Conservation (phyloP, 2,888 invertebrate species). For the Eremobia ochroleuca region DNA sequence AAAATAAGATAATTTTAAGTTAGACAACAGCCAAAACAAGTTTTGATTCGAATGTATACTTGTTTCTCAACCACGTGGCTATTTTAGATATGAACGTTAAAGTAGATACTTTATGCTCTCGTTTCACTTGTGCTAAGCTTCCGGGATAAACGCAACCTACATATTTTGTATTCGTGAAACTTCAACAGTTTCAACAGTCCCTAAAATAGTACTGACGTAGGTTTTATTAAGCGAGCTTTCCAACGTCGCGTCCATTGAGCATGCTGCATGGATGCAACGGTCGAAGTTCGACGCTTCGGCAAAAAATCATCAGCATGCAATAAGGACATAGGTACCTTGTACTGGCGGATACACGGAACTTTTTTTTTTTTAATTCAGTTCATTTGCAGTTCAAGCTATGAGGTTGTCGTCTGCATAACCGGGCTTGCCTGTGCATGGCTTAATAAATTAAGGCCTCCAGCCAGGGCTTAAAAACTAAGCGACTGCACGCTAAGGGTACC, state of each 20-base stretch:
- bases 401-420: no score
- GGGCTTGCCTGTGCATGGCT: no score
- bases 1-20: constrained; percentile 10
- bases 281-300: not conserved
- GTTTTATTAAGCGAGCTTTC: constrained; percentile 6
- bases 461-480: no score
- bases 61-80: constrained; percentile 43
- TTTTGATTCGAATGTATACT: constrained; percentile 16
- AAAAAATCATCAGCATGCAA: constrained; percentile 2
- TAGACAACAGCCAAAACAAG: constrained; percentile 19
- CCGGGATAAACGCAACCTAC: constrained; percentile 63
- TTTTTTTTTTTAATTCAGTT: no score
- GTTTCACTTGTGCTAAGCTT: constrained; percentile 49
- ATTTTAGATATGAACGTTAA: constrained; percentile 23
- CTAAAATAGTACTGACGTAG: constrained; percentile 51
- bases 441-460: no score
- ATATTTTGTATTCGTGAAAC: constrained; percentile 39
- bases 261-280: not conserved
- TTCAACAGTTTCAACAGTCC: constrained; percentile 35
- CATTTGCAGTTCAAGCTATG: no score
- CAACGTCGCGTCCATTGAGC: not conserved
- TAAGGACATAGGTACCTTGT: not conserved
- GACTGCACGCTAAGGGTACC: no score
- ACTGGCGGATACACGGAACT: not conserved
- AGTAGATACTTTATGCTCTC: constrained; percentile 44